phyloP scores from a whole-genome alignment of 2,888 invertebrate species.

The Amiota minor region DNA sequence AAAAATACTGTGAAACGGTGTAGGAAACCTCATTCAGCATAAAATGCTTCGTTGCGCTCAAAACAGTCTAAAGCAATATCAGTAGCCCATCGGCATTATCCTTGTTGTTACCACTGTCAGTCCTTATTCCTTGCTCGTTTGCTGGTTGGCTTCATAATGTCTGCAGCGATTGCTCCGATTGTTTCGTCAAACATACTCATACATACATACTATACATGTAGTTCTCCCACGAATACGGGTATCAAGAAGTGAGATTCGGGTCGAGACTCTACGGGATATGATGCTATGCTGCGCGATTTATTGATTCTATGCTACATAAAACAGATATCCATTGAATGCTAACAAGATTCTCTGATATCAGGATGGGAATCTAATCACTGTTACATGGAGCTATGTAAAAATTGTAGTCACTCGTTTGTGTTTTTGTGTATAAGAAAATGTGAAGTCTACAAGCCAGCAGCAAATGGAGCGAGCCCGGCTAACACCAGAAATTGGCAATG shows the following conservation, averaged over 20 bases:
- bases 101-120: neutral
- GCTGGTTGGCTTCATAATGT: neutral
- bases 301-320: conserved; percentile 30
- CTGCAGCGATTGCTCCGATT: conserved; percentile 5
- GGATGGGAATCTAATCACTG: conserved; percentile 43
- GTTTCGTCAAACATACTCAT: conserved; percentile 35
- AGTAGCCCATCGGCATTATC: neutral
- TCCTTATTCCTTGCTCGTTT: neutral
- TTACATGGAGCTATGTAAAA: conserved; percentile 39
- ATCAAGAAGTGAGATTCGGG: neutral
- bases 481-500: conserved; percentile 20
- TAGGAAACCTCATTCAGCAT: conserved; percentile 45
- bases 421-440: conserved; percentile 30
- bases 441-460: conserved; percentile 23
- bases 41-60: conserved; percentile 42
- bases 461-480: neutral
- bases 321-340: conserved; percentile 30
- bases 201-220: conserved; percentile 35
- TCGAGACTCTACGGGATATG: conserved; percentile 4
- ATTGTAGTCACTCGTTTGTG: too few species aligned
- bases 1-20: conserved; percentile 11
- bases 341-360: conserved; percentile 24
- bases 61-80: conserved; percentile 28
- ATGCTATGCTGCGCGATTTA: conserved; percentile 27
- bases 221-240: conserved; percentile 6